Percentiles rank a stretch among this genome's conserved stretches.
Conservation (phyloP, 2,888 invertebrate species). For the Drosophila leonis region DNA sequence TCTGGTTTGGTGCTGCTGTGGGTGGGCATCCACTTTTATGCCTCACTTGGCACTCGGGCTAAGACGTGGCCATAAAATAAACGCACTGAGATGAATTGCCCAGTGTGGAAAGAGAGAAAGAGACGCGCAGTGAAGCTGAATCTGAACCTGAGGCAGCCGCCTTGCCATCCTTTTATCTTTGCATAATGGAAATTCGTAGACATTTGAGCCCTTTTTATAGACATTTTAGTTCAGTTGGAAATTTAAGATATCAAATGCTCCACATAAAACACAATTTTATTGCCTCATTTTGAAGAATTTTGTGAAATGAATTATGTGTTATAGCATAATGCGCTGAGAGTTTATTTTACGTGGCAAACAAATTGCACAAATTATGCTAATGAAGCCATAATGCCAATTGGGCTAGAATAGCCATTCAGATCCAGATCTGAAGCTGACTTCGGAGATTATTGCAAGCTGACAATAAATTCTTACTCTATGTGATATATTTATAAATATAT, state of each 20-base stretch:
- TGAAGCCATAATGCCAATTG: constrained; percentile 20
- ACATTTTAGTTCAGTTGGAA: constrained; percentile 42
- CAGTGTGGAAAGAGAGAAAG: not conserved
- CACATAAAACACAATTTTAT: constrained; percentile 41
- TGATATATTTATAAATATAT: not conserved
- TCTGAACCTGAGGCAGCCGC: constrained; percentile 33
- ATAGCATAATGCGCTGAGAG: constrained; percentile 28
- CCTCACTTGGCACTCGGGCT: constrained; percentile 48
- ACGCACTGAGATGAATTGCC: constrained; percentile 65
- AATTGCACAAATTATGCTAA: constrained; percentile 26
- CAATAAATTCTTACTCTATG: not conserved
- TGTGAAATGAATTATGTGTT: constrained; percentile 55
- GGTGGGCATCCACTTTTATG: constrained; percentile 58
- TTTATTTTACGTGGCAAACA: constrained; percentile 25
- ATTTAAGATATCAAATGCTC: constrained; percentile 33
- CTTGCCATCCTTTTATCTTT: constrained; percentile 46
- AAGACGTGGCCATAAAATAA: constrained; percentile 65
- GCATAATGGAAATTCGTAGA: constrained; percentile 61
- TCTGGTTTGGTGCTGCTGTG: not conserved
- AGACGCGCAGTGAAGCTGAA: constrained; percentile 15
- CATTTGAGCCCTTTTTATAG: constrained; percentile 66
- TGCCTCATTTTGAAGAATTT: constrained; percentile 42
- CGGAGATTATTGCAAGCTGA: not conserved
- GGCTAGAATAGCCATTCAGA: not conserved
- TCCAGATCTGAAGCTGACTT: not conserved